These are phyloP conservation scores for Pachymerium ferrugineum DNA, from an alignment of 2,888 invertebrate genomes.

Conservation along the genomic window DNA sequence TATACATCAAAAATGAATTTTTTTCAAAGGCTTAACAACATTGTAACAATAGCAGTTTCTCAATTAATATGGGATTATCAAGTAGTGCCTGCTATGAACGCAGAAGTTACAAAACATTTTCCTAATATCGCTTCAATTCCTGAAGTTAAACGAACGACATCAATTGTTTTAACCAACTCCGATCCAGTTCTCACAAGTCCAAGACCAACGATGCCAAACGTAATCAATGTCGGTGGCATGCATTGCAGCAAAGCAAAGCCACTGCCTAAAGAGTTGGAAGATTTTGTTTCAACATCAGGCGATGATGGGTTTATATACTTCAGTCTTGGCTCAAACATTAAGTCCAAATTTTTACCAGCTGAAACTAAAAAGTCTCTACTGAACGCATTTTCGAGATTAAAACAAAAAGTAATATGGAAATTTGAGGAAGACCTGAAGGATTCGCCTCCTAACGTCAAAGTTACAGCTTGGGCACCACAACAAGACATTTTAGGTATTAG, in stretches of 20 bases:
- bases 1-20: not conserved
- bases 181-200: conserved; percentile 29
- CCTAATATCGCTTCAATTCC: not conserved
- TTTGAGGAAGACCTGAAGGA: not conserved
- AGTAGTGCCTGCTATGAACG: not conserved
- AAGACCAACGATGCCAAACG: conserved; percentile 31
- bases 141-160: not conserved
- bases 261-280: conserved; percentile 31
- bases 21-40: not conserved
- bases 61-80: not conserved
- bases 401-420: conserved; percentile 28
- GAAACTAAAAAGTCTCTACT: not conserved
- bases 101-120: not conserved
- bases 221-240: conserved; percentile 33
- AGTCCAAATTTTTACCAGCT: not conserved
- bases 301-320: not conserved
- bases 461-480: conserved; percentile 1
- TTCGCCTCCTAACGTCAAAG: not conserved
- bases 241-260: conserved; percentile 30
- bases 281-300: not conserved
- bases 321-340: conserved; percentile 25
- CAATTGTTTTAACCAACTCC: conserved; percentile 31
- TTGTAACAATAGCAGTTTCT: not conserved
- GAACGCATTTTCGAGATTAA: not conserved
- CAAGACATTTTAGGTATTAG: conserved; percentile 28